Percentiles rank a stretch among this genome's conserved stretches.
Conservation (phyloP, 2,888 invertebrate species). For the Aphodius granarius region DNA sequence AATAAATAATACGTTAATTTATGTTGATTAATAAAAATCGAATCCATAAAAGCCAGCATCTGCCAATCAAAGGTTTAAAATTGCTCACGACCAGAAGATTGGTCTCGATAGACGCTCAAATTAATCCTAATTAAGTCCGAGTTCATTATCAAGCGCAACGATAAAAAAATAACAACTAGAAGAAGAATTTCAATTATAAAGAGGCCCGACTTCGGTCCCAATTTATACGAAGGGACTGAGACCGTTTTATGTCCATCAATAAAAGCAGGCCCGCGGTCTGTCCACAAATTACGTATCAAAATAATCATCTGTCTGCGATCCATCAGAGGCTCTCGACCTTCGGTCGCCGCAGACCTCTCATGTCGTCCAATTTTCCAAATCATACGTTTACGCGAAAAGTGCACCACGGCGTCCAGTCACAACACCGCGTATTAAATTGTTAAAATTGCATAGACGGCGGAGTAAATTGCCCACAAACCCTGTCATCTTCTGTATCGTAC, state of each 20-base stretch:
- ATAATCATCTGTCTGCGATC: constrained; percentile 32
- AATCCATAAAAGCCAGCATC: background rate
- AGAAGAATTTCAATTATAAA: constrained; percentile 28
- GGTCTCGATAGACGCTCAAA: background rate
- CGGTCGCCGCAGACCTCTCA: constrained; percentile 29
- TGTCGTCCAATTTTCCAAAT: constrained; percentile 41
- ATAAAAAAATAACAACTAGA: background rate
- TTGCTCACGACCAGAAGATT: background rate
- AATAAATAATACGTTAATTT: too few species aligned
- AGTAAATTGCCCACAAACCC: constrained; percentile 39
- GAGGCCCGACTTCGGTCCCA: constrained; percentile 25
- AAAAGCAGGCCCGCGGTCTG: constrained; percentile 26
- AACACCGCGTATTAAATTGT: constrained; percentile 36
- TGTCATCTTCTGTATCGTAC: constrained; percentile 41
- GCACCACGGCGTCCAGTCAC: constrained; percentile 22
- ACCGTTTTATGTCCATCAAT: constrained; percentile 16
- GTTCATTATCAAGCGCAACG: background rate
- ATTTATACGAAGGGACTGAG: constrained; percentile 30
- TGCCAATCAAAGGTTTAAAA: background rate
- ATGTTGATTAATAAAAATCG: too few species aligned
- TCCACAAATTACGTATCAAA: constrained; percentile 34
- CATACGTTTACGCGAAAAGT: constrained; percentile 33
- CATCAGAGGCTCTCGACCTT: constrained; percentile 15
- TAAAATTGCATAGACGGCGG: constrained; percentile 33
- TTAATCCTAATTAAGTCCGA: constrained; percentile 1